Base-by-base conservation (phyloP, 2,113 vertebrate genomes). In the Clinocottus analis region DNA sequence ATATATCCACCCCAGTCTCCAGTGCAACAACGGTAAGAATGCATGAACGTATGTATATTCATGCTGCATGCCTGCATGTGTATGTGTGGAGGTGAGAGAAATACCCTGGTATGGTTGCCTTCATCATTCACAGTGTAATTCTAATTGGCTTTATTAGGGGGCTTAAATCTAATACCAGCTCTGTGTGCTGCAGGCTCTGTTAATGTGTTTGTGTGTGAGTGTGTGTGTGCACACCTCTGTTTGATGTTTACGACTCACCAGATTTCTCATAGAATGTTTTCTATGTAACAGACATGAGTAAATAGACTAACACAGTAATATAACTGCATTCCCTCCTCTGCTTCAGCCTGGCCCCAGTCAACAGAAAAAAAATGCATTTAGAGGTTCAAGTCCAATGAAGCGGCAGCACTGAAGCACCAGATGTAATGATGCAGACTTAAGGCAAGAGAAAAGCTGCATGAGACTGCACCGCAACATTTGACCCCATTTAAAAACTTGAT, bases 401-500 rank as follows among this genome's bases (percentile, higher is more conserved):
- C 81, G 58, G 73, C 56, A 65, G 75, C 71, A 56, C 49, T 82
- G 65, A 17, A 78, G 73, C 74, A 62, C 61, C 67, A 88, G 65
- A 84, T 81, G 84, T 75, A 85, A 83, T 65, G 71, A 82, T 73
- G 62, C 78, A 82, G 86, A 88, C 85, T 87, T 85, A 77, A 87
- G 83, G 87, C 88, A 51, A 79, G 70, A 90, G 75, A 72, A 85
- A 92, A 91, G 77, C 89, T 89, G 88, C 87, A 90, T 87, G 82
- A 91, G 92, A 88, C 89, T 90, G 90, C 89, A 86, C 85, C 66
- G 86, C 91, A 93, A 92, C 93, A 94, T 94, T 95, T 95, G 94
- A 95, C 95, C 94, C 94, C 93, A 94, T 95, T 95, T 95, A 95
- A 94, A 94, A 93, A 94, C 93, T 94, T 94, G 92, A 94, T 94